Base-by-base conservation (phyloP, 35 echinoderm and acorn worm genomes). In the Lytechinus variegatus region DNA sequence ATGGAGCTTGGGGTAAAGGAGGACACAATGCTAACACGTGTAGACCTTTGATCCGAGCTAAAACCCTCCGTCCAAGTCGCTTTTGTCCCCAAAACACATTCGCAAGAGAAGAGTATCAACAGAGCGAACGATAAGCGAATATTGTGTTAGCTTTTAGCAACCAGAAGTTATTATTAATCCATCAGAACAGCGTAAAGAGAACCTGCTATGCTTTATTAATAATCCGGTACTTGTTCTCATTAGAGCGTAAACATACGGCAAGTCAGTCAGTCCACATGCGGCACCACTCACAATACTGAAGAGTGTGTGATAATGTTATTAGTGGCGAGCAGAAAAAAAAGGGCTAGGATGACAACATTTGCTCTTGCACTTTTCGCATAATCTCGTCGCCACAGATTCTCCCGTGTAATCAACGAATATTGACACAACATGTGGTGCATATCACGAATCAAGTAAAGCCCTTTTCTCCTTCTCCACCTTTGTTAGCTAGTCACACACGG, bases 31-130 rank as follows among this genome's bases (percentile, higher is more conserved):
- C 27, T 10, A 56, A 27, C 92, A 93, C 92, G 92, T 55, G 54
- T 93, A 55, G 92, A 93, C 92, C 92, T 93, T 93, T 93, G 92
- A 33, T 93, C 92, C 53, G 27, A 19, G n/a, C 52, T 10, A 27
- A 28, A 27, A 27, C 53, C 52, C 52, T 27, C 53, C 10, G 52
- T 19, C 92, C 54, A 55, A 55, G 11, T 27, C 92, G 92, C 92
- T 93, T 93, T 93, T 90, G 88, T 54, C 54, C 92, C 54, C 92
- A 93, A 93, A 93, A 93, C 92, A 93, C 92, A 93, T 93, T 93
- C 53, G n/a, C 92, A 57, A 87, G 11, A 93, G 53, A 19, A 33
- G 92, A 55, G 53, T 93, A 93, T 93, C 92, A 54, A 93, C 92
- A 93, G 92, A 93, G 8, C 55, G 29, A 54, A 54, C 92, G 92